Evolutionary conservation across 2,113 vertebrate species (phyloP).

Genomic region (Brevimyrus niger): DNA sequence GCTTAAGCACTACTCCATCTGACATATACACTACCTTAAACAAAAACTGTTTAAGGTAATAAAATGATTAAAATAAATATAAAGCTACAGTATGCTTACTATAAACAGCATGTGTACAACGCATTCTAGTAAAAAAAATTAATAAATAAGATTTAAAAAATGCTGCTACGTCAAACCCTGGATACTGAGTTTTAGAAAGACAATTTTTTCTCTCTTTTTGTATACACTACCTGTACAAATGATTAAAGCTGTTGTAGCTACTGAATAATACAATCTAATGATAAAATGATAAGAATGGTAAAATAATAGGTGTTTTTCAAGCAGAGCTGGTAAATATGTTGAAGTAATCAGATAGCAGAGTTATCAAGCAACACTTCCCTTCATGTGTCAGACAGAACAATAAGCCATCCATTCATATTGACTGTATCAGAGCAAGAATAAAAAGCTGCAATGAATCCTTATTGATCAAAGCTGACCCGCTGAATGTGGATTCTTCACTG

Average conservation of each 20-base stretch:
- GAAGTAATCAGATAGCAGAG: neutral
- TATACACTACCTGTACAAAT: neutral
- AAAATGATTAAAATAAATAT: neutral
- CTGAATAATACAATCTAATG: neutral
- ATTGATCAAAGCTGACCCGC: neutral
- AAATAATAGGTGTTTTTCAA: neutral
- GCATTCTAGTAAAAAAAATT: neutral
- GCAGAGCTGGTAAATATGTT: neutral
- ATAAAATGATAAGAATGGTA: neutral
- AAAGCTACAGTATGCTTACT: neutral
- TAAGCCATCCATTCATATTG: neutral
- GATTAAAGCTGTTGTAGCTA: neutral
- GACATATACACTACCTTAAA: neutral
- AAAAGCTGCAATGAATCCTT: neutral
- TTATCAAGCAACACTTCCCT: neutral
- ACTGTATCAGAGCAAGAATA: neutral
- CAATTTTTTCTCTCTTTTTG: neutral
- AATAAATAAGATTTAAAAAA: neutral
- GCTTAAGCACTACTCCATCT: neutral
- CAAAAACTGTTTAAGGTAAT: neutral
- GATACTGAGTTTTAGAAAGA: neutral
- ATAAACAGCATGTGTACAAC: neutral
- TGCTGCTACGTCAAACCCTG: neutral
- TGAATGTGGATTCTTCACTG: neutral
- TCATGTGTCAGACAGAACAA: neutral